These are phyloP conservation scores for Gymnocephalus cernua DNA, from an alignment of 2,113 vertebrate species.

Conservation along the genomic window DNA sequence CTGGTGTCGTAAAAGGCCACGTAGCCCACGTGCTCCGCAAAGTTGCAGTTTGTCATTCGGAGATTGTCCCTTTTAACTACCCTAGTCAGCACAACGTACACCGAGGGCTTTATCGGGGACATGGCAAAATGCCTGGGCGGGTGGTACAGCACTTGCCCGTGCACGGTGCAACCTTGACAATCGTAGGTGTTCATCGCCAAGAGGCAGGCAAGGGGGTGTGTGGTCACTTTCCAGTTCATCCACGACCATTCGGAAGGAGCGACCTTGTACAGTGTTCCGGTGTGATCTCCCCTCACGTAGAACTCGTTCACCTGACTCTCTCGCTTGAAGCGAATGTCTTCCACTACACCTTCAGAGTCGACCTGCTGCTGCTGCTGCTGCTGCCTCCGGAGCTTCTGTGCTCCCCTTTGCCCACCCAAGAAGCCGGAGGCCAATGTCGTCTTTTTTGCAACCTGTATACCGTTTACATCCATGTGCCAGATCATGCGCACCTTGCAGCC, in stretches of 20 bases:
- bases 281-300: not conserved
- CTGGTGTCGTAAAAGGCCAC: not conserved
- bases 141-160: not conserved
- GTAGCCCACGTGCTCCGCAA: fast-evolving
- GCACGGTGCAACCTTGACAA: constrained; percentile 2
- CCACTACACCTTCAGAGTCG: not conserved
- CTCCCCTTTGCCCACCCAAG: no score
- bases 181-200: constrained; percentile 23
- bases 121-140: not conserved
- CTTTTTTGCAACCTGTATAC: not conserved
- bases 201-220: not conserved
- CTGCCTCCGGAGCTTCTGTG: no score
- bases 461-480: not conserved
- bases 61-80: not conserved
- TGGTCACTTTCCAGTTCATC: constrained; percentile 1
- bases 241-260: not conserved
- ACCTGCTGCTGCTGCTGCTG: no score
- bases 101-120: constrained; percentile 10
- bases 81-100: constrained; percentile 15
- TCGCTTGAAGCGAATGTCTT: not conserved
- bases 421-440: no score
- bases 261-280: not conserved
- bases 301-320: not conserved
- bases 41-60: constrained; percentile 26
- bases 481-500: constrained; percentile 12